Percentiles rank a stretch among this genome's conserved stretches.
These are phyloP conservation scores for Paratilapia polleni DNA, from an alignment of 2,113 vertebrate species.

Conservation along the genomic window DNA sequence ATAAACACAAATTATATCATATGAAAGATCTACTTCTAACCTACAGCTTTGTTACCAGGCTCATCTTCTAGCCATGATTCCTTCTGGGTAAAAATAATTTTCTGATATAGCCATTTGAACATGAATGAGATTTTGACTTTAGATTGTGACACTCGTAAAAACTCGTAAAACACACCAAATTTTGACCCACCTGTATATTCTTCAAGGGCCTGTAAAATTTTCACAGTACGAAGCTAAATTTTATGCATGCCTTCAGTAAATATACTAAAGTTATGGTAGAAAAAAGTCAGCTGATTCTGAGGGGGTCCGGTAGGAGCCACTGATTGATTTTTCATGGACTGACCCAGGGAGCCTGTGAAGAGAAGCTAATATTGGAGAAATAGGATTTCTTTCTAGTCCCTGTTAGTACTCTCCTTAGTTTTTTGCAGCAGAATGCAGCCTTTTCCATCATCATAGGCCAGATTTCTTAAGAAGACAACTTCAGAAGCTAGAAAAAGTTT, in stretches of 20 bases:
- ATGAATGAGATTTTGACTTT: too few species aligned
- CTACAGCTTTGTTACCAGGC: too few species aligned
- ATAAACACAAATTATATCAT: background rate
- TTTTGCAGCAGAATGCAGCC: too few species aligned
- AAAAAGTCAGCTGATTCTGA: background rate
- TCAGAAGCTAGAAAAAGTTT: background rate
- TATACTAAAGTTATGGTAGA: background rate
- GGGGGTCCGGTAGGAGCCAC: background rate
- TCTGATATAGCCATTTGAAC: too few species aligned
- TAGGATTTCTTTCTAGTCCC: background rate
- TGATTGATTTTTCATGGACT: background rate
- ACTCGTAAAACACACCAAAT: background rate
- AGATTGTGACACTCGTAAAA: too few species aligned
- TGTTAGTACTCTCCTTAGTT: rapidly evolving
- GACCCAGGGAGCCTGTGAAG: background rate
- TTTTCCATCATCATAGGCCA: background rate
- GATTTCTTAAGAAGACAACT: background rate
- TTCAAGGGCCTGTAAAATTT: background rate
- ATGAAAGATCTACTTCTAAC: too few species aligned
- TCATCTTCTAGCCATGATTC: too few species aligned
- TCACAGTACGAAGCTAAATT: background rate
- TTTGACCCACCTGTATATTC: background rate
- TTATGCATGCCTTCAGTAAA: background rate
- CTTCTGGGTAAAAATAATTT: too few species aligned
- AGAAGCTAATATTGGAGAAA: background rate